Evolutionary conservation across 1,140 invertebrate species (phyloP).

Genomic region (Eriocheir sinensis): DNA sequence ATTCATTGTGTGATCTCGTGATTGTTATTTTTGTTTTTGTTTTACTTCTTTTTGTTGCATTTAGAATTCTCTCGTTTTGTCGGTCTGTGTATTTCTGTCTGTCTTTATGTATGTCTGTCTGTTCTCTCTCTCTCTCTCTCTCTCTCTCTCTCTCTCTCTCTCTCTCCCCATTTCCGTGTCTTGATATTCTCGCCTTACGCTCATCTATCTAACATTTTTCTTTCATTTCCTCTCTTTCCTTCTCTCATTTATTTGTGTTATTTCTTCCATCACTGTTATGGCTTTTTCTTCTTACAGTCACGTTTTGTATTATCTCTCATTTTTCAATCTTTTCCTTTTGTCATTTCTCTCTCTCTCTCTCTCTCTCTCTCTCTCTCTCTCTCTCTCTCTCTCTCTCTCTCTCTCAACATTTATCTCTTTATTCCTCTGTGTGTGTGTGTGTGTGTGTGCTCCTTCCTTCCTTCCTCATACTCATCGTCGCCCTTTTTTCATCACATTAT

Average conservation of each 20-base stretch:
- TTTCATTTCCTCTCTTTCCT: neutral
- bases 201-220: neutral
- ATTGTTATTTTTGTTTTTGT: neutral
- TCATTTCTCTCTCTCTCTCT: neutral
- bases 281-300: neutral
- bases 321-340: neutral
- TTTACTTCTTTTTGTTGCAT: neutral
- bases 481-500: neutral
- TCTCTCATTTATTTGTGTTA: neutral
- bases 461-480: neutral
- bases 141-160: slow-evolving; percentile 7
- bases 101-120: slow-evolving; percentile 24
- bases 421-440: too few relatives aligned
- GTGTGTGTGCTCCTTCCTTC: too few relatives aligned
- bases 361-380: neutral
- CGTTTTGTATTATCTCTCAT: neutral
- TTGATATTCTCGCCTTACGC: neutral
- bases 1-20: neutral
- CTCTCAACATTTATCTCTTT: neutral
- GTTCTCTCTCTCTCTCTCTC: neutral
- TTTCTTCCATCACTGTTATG: neutral
- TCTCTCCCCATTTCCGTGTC: neutral
- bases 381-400: slow-evolving; percentile 10
- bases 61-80: neutral
- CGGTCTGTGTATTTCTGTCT: neutral